Base-by-base conservation (phyloP, 1,140 invertebrate genomes). In the Cotesia glomerata region DNA sequence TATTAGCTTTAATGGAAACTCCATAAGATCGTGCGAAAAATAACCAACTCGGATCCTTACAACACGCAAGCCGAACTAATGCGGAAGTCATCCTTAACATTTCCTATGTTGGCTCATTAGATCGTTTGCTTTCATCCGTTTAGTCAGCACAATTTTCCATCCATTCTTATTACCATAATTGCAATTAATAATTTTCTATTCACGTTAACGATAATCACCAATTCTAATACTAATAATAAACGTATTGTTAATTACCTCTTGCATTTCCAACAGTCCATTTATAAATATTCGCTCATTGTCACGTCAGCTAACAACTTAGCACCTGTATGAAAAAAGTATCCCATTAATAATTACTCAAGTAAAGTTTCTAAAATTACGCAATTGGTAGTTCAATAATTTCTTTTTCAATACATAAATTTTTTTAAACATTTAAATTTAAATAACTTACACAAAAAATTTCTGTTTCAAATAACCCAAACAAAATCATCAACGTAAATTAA, bases 31-130 rank as follows among this genome's bases (percentile, higher is more conserved):
- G 62, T 65, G 32, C 9, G 45, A 56, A 36, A 39, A 52, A 45
- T 8, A 45, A 45, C 4, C 11, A 45, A 45, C 39, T 45, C 16
- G 18, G 74, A 76, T 80, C 78, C 70, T 77, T 77, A 72, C 75
- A 77, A 77, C 74, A 76, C 72, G 76, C 74, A 79, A 76, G 34
- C 36, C 11, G 34, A 65, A 71, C 65, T 65, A 65, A 80, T 65
- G 78, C 81, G 81, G 78, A 84, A 84, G 68, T 67, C 76, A 74
- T 75, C 75, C 74, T 74, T 76, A 26, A 63, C 61, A 71, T 65
- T 71, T 71, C 61, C 70, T 65, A 64, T 51, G 61, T 65, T 56
- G 62, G 32, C 70, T 65, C 62, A 65, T 65, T 65, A 65, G 59
- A 54, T 71, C 51, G 11, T 32, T 14, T 52, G 45, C 62, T 71